phyloP scores from a whole-genome alignment of 2,113 vertebrate species.

The Embiotoca jacksoni region DNA sequence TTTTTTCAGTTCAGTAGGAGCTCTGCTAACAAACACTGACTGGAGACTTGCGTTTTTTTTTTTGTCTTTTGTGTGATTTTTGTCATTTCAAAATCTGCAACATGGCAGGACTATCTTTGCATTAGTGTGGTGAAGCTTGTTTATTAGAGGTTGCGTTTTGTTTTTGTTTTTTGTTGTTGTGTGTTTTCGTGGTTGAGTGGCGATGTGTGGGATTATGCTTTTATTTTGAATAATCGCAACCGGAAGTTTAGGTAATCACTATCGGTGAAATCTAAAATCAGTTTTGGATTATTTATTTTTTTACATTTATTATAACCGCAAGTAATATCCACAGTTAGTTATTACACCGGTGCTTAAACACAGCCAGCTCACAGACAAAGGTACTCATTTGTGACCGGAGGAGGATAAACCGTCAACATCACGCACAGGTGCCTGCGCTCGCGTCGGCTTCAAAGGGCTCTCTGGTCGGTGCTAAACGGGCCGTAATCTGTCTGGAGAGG shows the following conservation, averaged over 20 bases:
- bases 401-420: neutral
- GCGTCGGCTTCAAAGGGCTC: neutral
- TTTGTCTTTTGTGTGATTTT: neutral
- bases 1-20: neutral
- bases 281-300: neutral
- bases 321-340: neutral
- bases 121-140: neutral
- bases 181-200: neutral
- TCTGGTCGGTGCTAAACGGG: neutral
- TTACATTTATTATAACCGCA: neutral
- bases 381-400: neutral
- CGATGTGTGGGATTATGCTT: slow-evolving; percentile 21
- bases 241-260: neutral
- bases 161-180: neutral
- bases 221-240: slow-evolving; percentile 42
- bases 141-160: too few relatives aligned
- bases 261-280: neutral
- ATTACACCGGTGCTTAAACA: too few relatives aligned
- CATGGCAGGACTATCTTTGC: neutral
- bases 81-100: neutral
- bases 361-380: neutral
- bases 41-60: neutral
- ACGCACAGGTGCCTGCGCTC: slow-evolving; percentile 7
- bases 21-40: neutral
- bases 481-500: slow-evolving; percentile 22